Evolutionary conservation across 2,113 vertebrate species (phyloP).

Genomic region (Channa maculata): DNA sequence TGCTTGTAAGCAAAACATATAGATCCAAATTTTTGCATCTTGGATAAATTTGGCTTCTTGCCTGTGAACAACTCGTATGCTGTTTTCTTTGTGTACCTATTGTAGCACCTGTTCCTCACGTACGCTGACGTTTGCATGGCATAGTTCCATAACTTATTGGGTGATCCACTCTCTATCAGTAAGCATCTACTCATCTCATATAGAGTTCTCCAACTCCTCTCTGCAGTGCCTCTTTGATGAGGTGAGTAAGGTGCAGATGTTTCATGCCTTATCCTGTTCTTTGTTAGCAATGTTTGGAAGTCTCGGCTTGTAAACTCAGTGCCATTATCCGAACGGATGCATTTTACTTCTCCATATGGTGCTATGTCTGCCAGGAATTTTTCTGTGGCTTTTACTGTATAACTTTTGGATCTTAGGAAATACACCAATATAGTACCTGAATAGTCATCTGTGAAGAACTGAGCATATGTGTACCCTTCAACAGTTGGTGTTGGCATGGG

Average conservation of each 20-base stretch:
- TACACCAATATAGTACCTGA: no score
- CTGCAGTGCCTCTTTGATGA: slow-evolving; percentile 25
- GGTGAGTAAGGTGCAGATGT: slow-evolving; percentile 7
- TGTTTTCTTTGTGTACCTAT: neutral
- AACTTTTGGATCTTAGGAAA: neutral
- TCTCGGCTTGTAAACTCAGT: slow-evolving; percentile 8
- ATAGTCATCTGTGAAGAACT: no score
- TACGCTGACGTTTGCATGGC: slow-evolving; percentile 2
- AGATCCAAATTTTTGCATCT: slow-evolving; percentile 10
- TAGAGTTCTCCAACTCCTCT: slow-evolving; percentile 9
- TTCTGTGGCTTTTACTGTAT: no score
- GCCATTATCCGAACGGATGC: neutral
- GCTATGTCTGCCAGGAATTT: no score
- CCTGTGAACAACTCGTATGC: slow-evolving; percentile 6
- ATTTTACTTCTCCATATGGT: no score
- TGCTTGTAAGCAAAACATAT: slow-evolving; percentile 8
- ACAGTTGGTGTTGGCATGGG: no score
- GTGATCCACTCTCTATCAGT: slow-evolving; percentile 5
- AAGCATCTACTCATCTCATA: slow-evolving; percentile 5
- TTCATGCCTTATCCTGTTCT: slow-evolving; percentile 13
- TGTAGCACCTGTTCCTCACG: slow-evolving; percentile 9
- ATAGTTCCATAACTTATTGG: slow-evolving; percentile 7
- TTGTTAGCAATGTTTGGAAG: neutral
- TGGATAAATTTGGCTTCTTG: neutral
- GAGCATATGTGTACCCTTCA: no score